Evolutionary conservation across 2,113 vertebrate genomes (phyloP), one percentile per base, ranked within the genome.

Genomic region (Dicaeum eximium): DNA sequence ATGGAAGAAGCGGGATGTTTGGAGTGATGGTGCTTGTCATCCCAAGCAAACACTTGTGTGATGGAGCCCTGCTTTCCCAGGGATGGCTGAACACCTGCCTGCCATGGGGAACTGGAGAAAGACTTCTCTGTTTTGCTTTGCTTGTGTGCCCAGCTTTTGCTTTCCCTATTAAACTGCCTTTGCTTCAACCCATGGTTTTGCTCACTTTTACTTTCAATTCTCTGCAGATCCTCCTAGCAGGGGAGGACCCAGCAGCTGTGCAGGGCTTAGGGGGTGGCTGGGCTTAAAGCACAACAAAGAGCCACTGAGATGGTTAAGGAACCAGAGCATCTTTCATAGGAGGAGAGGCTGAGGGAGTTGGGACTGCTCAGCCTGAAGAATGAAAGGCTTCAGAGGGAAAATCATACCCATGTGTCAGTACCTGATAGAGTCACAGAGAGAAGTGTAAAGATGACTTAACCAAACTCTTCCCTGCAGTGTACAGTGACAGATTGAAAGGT

Each of bases 151-250:
- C 48, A 83, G 56, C 18, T 77, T 61, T 50, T 77, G 48, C 27
- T 33, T 48, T 54, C 35, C 27, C 27, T 37, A 22, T 48, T 48
- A 28, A 42, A 56, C 12, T 38, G 51, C 45, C 20, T 75, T 69
- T 48, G 42, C 42, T 67, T 28, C 62, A 82, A 23, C 21, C 27
- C 47, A 31, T 11, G 31, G 31, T 12, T 56, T 62, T 47, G 48
- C 54, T 53, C 33, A 61, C 64, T 83, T 58, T 27, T 6, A 27
- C 25, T 20, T 69, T 35, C 1, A 2, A 20, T 48, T 62, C 40
- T 69, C 40, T 69, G 21, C 27, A 1, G 27, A 56, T 42, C 30
- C 62, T 45, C 12, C n/a, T 31, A 9, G n/a, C 0, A 0, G 13
- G 24, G 20, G 10, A 69, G 31, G 1, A 48, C 25, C 7, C 17